Base-by-base conservation (phyloP, 2,888 invertebrate species). In the Nomada fucata region DNA sequence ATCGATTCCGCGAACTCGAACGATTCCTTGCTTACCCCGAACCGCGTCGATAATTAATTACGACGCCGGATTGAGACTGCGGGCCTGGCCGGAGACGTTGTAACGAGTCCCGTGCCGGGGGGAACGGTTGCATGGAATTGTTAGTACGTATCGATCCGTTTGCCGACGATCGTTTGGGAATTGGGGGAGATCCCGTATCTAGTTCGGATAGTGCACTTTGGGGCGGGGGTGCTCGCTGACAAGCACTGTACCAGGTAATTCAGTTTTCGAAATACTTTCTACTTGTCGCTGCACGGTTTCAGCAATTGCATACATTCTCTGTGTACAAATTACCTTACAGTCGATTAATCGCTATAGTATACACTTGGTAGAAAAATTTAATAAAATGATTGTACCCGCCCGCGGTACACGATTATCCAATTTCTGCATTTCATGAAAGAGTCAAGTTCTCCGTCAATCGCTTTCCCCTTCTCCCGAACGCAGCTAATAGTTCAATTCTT, bases 401-500 rank as follows among this genome's bases (percentile, higher is more conserved):
- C 13, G 47, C 11, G 15, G 15, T 47, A 47, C 15, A 2, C 47
- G 3, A 47, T 13, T 15, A 15, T 15, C 47, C 3, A 15, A 11
- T 47, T 47, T 47, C 47, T 47, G 15, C 13, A 1, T 3, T 15
- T 15, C 47, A 11, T 47, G 2, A 47, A 47, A 47, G 47, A 0
- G 10, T 15, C 3, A 47, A 15, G 15, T 15, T 47, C 47, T 13
- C 15, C 15, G 47, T 3, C 47, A 15, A 15, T 13, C 15, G 13
- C 11, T 11, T 10, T 11, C 13, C 15, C 47, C 55, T 20, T 15
- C 36, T 29, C 60, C n/a, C 78, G 29, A 79, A 70, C 79, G 29
- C 52, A n/a, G 26, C 71, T 65, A 80, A 85, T 72, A 71, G 67
- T 26, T 68, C 52, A 52, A 88, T 90, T 82, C 86, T 86, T 89